Base-by-base conservation (phyloP, 2,797 vertebrate genomes). In the Cossypha polioptera region DNA sequence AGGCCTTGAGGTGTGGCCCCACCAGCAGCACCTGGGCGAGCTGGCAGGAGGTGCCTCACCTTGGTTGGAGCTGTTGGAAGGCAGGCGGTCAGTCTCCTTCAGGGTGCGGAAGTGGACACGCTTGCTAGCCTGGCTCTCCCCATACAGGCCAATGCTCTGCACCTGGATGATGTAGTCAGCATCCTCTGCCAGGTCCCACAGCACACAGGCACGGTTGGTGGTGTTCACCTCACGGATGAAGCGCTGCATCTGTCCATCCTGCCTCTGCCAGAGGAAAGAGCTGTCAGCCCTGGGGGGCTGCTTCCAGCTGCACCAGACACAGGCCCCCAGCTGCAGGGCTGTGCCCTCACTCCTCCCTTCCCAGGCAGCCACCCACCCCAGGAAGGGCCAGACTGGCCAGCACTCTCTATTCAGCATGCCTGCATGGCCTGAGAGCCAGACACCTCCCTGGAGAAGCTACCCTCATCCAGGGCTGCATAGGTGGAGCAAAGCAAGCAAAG, bases 191-290 rank as follows among this genome's bases (percentile, higher is more conserved):
- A 99, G 97, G 95, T 99, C 99, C 99, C 99, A 99, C 26, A 99
- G 99, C 76, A 99, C 99, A 19, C 99, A 99, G 59, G 99, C 98
- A 26, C 98, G 98, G 68, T 99, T 99, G 88, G 99, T 99, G 88
- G 99, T 99, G 97, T 99, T 99, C 92, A 99, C 99, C 96, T 99
- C 99, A 25, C 99, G 98, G 97, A 99, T 99, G 95, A 99, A 99
- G 66, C 99, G 98, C 97, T 99, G 99, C 98, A 98, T 99, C 71
- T 99, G 99, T 36, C 99, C 98, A 0, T 99, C 99, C 90, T 99
- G 99, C 93, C 98, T 98, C 99, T 99, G 97, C 65, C 89, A 9
- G 61, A 79, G 72, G 4, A 36, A 86, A 87, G 50, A 62, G 45
- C 61, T 13, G 75, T 94, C 68, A 95, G 7, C 22, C 35, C 15